phyloP scores from a whole-genome alignment of 2,888 invertebrate species.

The Ochropacha duplaris region DNA sequence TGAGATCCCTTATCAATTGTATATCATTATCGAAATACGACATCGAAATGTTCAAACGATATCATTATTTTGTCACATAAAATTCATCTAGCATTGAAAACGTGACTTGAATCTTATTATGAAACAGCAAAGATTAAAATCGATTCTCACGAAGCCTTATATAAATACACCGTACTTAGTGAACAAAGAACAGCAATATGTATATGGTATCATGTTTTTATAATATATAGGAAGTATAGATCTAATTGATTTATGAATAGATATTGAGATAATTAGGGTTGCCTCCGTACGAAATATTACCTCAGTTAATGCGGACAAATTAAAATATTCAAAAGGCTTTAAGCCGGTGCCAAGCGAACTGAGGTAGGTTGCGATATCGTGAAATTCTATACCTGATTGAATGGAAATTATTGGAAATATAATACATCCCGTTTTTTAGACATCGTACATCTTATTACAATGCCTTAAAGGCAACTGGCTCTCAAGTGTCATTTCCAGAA shows the following conservation, averaged over 20 bases:
- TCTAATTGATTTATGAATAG: constrained; percentile 29
- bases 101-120: constrained; percentile 8
- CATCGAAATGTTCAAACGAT: constrained; percentile 1
- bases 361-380: constrained; percentile 13
- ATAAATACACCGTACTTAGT: background rate
- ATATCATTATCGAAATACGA: background rate
- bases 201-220: background rate
- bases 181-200: constrained; percentile 10
- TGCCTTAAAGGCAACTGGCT: too few relatives aligned
- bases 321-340: constrained; percentile 53
- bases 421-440: background rate
- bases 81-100: constrained; percentile 5
- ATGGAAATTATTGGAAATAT: background rate
- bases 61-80: background rate
- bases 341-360: constrained; percentile 24
- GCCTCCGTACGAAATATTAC: constrained; percentile 32
- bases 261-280: constrained; percentile 37
- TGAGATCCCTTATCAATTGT: background rate
- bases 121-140: constrained; percentile 2
- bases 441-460: background rate
- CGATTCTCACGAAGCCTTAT: background rate
- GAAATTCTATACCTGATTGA: background rate
- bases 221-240: constrained; percentile 17
- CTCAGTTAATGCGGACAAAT: constrained; percentile 34
- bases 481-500: too few relatives aligned